Percentiles rank a stretch among this genome's conserved stretches.
Conservation (phyloP, 2,888 invertebrate genomes). For the Lycaena phlaeas region DNA sequence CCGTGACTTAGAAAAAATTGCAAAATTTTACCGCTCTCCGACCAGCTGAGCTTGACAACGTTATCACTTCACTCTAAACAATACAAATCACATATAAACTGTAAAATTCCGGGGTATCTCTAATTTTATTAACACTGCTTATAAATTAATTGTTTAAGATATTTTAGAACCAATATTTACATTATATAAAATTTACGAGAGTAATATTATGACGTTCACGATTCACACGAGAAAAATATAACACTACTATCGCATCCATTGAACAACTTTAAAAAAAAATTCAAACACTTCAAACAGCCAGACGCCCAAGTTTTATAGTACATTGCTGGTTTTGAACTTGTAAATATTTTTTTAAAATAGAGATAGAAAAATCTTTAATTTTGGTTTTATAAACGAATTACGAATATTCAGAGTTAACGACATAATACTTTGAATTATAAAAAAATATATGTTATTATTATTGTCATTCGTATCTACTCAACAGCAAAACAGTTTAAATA, state of each 20-base stretch:
- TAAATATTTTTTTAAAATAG: too few species aligned
- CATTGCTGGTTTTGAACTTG: conserved; percentile 10
- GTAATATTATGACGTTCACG: conserved; percentile 9
- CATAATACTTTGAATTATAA: too few species aligned
- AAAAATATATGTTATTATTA: too few species aligned
- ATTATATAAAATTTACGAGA: not conserved
- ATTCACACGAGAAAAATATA: conserved; percentile 20
- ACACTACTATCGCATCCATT: conserved; percentile 18
- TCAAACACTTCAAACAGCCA: not conserved
- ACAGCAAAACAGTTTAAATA: too few species aligned
- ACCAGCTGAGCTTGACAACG: conserved; percentile 69
- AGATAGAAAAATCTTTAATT: too few species aligned
- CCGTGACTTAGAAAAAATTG: conserved; percentile 55
- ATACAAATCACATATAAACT: conserved; percentile 12
- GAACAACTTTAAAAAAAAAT: conserved; percentile 4
- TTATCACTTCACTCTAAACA: conserved; percentile 42
- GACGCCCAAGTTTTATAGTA: not conserved
- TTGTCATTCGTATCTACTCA: too few species aligned
- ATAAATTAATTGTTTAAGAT: not conserved
- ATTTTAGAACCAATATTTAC: not conserved
- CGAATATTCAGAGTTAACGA: too few species aligned
- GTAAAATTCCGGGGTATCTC: not conserved
- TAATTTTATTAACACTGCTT: not conserved
- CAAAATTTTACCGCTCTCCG: conserved; percentile 65
- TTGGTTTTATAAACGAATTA: too few species aligned